Conservation (phyloP, 2,113 vertebrate genomes). For the Paramisgurnus dabryanus region DNA sequence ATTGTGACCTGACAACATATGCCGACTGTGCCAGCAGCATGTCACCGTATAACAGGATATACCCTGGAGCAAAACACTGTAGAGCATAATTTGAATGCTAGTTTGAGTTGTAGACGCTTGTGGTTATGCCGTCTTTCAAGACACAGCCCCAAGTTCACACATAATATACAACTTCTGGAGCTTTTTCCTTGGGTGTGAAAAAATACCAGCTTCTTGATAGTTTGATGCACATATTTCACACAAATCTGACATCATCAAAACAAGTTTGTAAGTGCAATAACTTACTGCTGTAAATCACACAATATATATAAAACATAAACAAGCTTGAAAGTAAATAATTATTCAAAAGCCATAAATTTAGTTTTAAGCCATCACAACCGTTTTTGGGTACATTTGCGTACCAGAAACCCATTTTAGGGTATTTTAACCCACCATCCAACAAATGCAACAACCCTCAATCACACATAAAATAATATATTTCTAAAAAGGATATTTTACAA, state of each 20-base stretch:
- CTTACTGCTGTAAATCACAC: slow-evolving; percentile 76
- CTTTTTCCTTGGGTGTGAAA: neutral
- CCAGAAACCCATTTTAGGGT: slow-evolving; percentile 42
- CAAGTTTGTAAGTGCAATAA: slow-evolving; percentile 82
- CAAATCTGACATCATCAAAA: slow-evolving; percentile 19
- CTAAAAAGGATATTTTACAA: slow-evolving; percentile 62
- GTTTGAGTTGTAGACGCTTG: slow-evolving; percentile 7
- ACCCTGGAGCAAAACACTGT: slow-evolving; percentile 17
- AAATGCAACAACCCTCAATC: slow-evolving; percentile 53
- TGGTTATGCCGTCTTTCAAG: neutral
- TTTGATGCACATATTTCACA: slow-evolving; percentile 6
- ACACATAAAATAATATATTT: slow-evolving; percentile 60
- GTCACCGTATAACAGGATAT: slow-evolving; percentile 14
- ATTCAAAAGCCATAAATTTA: slow-evolving; percentile 61
- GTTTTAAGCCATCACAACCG: slow-evolving; percentile 68
- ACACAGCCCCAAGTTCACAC: neutral
- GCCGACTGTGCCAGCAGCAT: slow-evolving; percentile 33
- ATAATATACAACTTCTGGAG: neutral
- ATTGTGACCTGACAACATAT: slow-evolving; percentile 40
- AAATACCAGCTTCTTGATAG: neutral
- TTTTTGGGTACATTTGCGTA: slow-evolving; percentile 55
- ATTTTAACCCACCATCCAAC: slow-evolving; percentile 55
- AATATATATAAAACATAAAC: slow-evolving; percentile 66
- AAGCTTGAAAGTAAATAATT: slow-evolving; percentile 64
- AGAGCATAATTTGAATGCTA: slow-evolving; percentile 11